Evolutionary conservation across 2,888 invertebrate species (phyloP).

Genomic region (Parochlus steinenii): DNA sequence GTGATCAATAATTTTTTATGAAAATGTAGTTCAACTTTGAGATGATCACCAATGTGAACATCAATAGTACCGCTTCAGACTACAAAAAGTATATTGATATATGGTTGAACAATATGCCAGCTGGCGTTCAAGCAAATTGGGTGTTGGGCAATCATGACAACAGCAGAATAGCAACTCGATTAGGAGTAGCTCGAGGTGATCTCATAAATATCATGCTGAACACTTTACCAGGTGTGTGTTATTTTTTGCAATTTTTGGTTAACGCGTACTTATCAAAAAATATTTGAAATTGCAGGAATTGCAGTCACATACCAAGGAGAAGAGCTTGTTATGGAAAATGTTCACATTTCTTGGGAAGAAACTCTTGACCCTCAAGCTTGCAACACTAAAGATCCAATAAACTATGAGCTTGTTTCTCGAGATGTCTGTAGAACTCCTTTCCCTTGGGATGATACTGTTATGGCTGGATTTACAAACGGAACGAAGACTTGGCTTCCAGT

Average conservation of each 20-base stretch:
- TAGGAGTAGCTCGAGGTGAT: constrained; percentile 33
- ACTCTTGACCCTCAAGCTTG: constrained; percentile 42
- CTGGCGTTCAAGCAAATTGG: constrained; percentile 43
- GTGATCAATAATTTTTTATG: no score
- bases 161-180: constrained; percentile 29
- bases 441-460: constrained; percentile 29
- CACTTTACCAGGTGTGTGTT: constrained; percentile 42
- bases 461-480: constrained; percentile 24
- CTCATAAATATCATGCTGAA: constrained; percentile 37
- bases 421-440: constrained; percentile 37
- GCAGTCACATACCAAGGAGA: constrained; percentile 53
- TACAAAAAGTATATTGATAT: constrained; percentile 34
- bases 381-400: constrained; percentile 31
- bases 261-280: constrained; percentile 38
- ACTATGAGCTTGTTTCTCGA: constrained; percentile 28
- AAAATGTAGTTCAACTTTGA: constrained; percentile 52
- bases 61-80: constrained; percentile 31
- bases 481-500: constrained; percentile 56
- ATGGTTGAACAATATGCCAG: constrained; percentile 43
- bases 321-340: constrained; percentile 55
- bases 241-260: no score
- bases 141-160: constrained; percentile 39
- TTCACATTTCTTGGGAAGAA: constrained; percentile 40
- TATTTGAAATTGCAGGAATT: constrained; percentile 41
- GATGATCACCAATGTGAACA: constrained; percentile 35